Conservation (phyloP, 2,113 vertebrate species). For the Centropus unirufus region DNA sequence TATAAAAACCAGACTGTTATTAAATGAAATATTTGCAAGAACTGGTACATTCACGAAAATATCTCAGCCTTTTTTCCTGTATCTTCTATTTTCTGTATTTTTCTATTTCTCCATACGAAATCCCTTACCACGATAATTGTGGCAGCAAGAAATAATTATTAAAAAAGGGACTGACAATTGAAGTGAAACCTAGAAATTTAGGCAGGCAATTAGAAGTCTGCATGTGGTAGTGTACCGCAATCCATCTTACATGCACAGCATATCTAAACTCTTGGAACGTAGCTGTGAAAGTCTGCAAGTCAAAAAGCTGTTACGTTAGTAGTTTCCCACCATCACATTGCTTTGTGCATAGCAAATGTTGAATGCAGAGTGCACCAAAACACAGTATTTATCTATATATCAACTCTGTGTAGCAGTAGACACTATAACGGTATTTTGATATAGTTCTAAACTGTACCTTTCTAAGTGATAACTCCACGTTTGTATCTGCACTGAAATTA, state of each 20-base stretch:
- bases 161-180: background rate
- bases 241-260: background rate
- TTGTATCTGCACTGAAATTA: slow-evolving; percentile 96
- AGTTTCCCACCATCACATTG: background rate
- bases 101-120: background rate
- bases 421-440: background rate
- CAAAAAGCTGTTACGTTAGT: background rate
- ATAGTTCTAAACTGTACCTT: slow-evolving; percentile 80
- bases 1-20: background rate
- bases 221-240: background rate
- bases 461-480: slow-evolving; percentile 93
- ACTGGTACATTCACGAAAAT: background rate
- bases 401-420: background rate
- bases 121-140: background rate
- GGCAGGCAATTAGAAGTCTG: background rate
- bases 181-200: background rate
- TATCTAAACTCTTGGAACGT: background rate
- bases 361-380: background rate
- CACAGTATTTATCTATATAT: background rate
- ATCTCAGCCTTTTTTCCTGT: background rate
- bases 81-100: background rate
- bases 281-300: background rate
- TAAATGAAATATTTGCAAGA: background rate
- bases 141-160: background rate
- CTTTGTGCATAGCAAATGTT: background rate